These are phyloP conservation scores for Phenganax marumi DNA, from an alignment of 92 coral and sea anemone species.

Conservation along the genomic window DNA sequence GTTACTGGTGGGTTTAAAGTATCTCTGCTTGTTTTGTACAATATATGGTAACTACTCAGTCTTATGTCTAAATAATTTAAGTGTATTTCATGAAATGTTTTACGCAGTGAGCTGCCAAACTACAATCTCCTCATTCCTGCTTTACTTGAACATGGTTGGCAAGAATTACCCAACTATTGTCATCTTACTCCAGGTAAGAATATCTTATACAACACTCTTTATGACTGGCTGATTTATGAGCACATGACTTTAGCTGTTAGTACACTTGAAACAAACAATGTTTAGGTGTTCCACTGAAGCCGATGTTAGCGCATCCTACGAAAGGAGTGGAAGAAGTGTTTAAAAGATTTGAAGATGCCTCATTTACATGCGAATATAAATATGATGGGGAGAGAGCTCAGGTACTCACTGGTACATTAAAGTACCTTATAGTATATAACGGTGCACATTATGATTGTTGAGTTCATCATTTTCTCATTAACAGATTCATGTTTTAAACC, in stretches of 20 bases:
- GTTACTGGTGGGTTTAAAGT: constrained; percentile 65
- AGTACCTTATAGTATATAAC: neutral
- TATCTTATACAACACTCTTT: neutral
- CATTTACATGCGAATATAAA: constrained; percentile 94
- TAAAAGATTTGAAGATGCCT: constrained; percentile 91
- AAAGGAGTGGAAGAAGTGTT: constrained; percentile 91
- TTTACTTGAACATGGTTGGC: constrained; percentile 74
- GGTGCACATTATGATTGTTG: neutral
- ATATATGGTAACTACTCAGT: too few species aligned
- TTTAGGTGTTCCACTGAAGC: constrained; percentile 87
- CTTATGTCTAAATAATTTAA: too few species aligned
- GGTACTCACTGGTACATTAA: constrained; percentile 40
- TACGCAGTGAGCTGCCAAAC: constrained; percentile 83
- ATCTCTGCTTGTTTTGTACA: neutral
- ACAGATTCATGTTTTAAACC: constrained; percentile 82
- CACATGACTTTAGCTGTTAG: too few species aligned
- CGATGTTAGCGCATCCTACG: constrained; percentile 98
- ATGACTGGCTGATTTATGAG: too few species aligned
- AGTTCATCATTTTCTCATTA: neutral
- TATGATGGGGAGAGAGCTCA: constrained; percentile 99
- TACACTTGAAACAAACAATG: neutral
- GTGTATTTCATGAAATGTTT: neutral
- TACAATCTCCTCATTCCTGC: constrained; percentile 80
- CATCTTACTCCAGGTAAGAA: constrained; percentile 92
- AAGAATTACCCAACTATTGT: constrained; percentile 76